A percentile compares a stretch with the other conserved stretches of the same genome.
Conservation (phyloP, 2,797 vertebrate genomes). For the Cebuella pygmaea region DNA sequence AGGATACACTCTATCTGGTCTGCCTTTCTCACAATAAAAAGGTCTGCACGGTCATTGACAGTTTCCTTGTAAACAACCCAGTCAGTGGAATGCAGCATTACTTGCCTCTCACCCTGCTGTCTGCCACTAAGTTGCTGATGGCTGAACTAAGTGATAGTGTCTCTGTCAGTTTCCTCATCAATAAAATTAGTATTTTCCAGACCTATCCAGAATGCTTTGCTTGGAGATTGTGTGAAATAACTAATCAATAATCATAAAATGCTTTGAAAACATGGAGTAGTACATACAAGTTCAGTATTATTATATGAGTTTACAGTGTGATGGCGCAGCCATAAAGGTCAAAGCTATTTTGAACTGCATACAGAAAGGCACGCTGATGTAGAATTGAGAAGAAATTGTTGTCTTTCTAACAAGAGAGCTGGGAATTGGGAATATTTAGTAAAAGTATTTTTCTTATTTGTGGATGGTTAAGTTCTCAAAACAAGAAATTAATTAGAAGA, state of each 20-base stretch:
- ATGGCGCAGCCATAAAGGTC: conserved; percentile 52
- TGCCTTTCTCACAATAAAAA: background rate
- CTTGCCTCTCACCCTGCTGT: background rate
- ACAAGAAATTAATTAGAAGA: background rate
- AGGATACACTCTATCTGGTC: background rate
- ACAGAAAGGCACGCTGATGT: background rate
- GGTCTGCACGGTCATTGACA: background rate
- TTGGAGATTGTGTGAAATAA: conserved; percentile 60
- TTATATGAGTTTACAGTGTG: conserved; percentile 52
- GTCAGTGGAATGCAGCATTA: background rate
- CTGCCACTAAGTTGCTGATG: background rate
- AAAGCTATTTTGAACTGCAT: conserved; percentile 59
- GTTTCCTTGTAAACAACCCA: background rate
- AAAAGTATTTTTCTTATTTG: conserved; percentile 4
- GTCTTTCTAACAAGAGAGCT: background rate
- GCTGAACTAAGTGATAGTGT: background rate
- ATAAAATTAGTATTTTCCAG: conserved; percentile 60
- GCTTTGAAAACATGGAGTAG: conserved; percentile 61
- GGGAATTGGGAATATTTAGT: background rate
- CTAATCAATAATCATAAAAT: conserved; percentile 68
- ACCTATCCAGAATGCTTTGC: background rate
- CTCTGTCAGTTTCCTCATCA: conserved; percentile 38
- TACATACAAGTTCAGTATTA: conserved; percentile 60
- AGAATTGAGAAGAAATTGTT: background rate
- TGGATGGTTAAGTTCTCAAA: background rate